Percentiles rank a stretch among this genome's conserved stretches.
phyloP scores from a whole-genome alignment of 2,113 vertebrate species.

The Martes martes region DNA sequence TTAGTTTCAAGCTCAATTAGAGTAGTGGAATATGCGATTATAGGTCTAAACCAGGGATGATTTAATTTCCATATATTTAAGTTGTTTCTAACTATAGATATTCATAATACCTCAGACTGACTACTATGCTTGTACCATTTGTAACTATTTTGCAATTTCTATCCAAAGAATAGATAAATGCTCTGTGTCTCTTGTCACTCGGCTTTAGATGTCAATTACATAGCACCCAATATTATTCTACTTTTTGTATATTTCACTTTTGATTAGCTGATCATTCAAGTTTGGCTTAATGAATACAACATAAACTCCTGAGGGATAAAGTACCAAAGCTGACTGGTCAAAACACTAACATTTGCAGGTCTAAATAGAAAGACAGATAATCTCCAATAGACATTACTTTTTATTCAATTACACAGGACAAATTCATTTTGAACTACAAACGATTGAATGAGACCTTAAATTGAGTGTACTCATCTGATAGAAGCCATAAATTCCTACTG shows the following conservation, averaged over 20 bases:
- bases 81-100: background rate
- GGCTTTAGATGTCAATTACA: background rate
- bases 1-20: background rate
- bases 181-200: background rate
- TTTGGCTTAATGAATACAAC: background rate
- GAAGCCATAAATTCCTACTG: background rate
- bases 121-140: background rate
- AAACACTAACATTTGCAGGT: background rate
- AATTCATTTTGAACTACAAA: background rate
- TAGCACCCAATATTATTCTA: background rate
- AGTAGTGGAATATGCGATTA: background rate
- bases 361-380: background rate
- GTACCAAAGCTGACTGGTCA: background rate
- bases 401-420: background rate
- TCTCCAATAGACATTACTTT: background rate
- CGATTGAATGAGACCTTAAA: background rate
- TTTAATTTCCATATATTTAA: slow-evolving; percentile 8
- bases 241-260: background rate
- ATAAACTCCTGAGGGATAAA: background rate
- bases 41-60: background rate
- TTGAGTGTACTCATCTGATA: background rate
- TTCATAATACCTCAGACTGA: background rate
- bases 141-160: slow-evolving; percentile 4
- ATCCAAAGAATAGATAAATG: background rate
- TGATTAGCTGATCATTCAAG: background rate